phyloP scores from a whole-genome alignment of 2,888 invertebrate genomes.

The Drosophila demipolita region DNA sequence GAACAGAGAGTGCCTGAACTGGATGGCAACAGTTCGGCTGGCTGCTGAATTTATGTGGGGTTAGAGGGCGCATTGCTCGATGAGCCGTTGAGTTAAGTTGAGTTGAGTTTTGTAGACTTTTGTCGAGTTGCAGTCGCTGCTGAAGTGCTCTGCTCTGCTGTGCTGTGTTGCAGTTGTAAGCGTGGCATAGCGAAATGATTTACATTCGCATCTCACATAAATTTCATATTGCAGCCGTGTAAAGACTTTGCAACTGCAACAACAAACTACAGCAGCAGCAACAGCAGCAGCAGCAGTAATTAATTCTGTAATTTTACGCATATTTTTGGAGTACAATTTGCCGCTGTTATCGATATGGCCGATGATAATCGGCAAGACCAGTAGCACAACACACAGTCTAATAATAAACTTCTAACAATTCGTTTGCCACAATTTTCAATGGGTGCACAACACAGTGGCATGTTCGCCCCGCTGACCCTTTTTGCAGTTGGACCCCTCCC shows the following conservation, averaged over 20 bases:
- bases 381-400: slow-evolving; percentile 58
- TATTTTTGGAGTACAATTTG: slow-evolving; percentile 55
- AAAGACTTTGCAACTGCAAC: slow-evolving; percentile 57
- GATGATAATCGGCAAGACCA: slow-evolving; percentile 69
- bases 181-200: slow-evolving; percentile 82
- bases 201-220: slow-evolving; percentile 77
- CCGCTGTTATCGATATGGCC: slow-evolving; percentile 47
- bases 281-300: slow-evolving; percentile 35
- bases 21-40: slow-evolving; percentile 35
- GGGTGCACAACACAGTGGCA: slow-evolving; percentile 67
- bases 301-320: slow-evolving; percentile 65
- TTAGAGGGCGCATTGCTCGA: slow-evolving; percentile 81
- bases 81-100: slow-evolving; percentile 55
- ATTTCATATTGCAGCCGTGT: slow-evolving; percentile 64
- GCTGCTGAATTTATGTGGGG: slow-evolving; percentile 80
- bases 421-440: slow-evolving; percentile 58
- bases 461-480: slow-evolving; percentile 66
- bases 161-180: slow-evolving; percentile 54
- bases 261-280: slow-evolving; percentile 4
- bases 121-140: slow-evolving; percentile 17
- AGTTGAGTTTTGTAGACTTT: slow-evolving; percentile 22
- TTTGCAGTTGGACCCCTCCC: slow-evolving; percentile 4
- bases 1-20: slow-evolving; percentile 19
- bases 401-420: slow-evolving; percentile 72
- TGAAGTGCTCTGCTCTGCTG: slow-evolving; percentile 21